A percentile compares a stretch with the other conserved stretches of the same genome.
These are phyloP conservation scores for Cyrtonyx montezumae DNA, from an alignment of 2,113 vertebrate genomes.

Conservation along the genomic window DNA sequence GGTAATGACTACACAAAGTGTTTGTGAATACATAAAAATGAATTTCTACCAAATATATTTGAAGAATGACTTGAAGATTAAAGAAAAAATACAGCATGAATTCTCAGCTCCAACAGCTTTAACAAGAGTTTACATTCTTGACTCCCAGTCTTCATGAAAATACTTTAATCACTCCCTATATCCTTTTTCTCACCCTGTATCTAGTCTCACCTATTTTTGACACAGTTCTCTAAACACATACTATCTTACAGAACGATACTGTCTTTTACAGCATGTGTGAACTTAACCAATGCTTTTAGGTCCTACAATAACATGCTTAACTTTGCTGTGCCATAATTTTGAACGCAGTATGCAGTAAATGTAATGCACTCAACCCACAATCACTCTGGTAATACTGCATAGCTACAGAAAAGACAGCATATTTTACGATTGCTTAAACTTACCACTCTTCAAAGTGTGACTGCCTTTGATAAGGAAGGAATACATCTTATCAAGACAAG, in stretches of 20 bases:
- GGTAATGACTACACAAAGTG: neutral
- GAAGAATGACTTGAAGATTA: neutral
- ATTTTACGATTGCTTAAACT: neutral
- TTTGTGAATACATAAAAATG: neutral
- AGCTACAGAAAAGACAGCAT: neutral
- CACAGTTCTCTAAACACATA: neutral
- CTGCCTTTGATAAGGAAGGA: neutral
- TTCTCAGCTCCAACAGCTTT: neutral
- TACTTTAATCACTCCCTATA: neutral
- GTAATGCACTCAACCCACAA: neutral
- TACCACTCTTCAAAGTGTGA: neutral
- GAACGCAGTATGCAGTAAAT: neutral
- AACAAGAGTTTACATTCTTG: neutral
- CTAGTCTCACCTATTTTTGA: neutral
- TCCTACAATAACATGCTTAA: neutral
- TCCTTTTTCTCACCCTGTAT: neutral
- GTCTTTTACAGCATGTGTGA: neutral
- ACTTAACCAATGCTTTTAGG: neutral
- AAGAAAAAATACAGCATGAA: neutral
- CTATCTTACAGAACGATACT: accelerated
- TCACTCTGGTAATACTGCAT: neutral
- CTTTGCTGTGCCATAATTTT: neutral
- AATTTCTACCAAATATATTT: neutral
- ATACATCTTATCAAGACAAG: neutral
- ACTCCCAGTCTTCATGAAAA: neutral